Evolutionary conservation across 2,113 vertebrate species (phyloP).

Genomic region (Cromileptes altivelis): DNA sequence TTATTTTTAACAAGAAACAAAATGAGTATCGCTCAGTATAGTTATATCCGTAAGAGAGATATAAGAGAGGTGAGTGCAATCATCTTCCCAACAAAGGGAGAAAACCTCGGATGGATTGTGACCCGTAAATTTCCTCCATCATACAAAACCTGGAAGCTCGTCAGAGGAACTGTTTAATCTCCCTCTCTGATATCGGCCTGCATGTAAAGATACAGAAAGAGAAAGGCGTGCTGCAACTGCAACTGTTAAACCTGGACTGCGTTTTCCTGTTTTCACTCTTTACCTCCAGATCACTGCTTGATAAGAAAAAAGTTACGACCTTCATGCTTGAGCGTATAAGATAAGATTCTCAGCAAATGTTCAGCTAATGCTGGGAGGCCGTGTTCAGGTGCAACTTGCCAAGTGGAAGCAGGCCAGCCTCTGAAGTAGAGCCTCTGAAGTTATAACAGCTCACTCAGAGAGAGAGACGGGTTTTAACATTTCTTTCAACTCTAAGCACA

Average conservation of each 20-base stretch:
- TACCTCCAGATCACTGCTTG: constrained; percentile 14
- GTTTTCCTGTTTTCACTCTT: constrained; percentile 66
- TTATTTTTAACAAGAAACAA: background rate
- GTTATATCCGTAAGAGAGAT: background rate
- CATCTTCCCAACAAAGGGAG: constrained; percentile 11
- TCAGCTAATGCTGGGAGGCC: constrained; percentile 43
- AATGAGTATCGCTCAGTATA: background rate
- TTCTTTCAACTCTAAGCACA: constrained; percentile 56
- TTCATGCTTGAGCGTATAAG: constrained; percentile 36
- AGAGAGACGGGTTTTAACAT: constrained; percentile 50
- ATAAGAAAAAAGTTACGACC: constrained; percentile 40
- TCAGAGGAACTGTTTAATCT: constrained; percentile 68
- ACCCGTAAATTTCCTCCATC: constrained; percentile 37
- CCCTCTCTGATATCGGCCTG: constrained; percentile 46
- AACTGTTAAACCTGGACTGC: constrained; percentile 24
- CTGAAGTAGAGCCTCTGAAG: constrained; percentile 38
- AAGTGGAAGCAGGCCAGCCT: constrained; percentile 65
- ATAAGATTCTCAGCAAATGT: constrained; percentile 49
- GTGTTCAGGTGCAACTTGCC: constrained; percentile 48
- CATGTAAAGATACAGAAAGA: constrained; percentile 27
- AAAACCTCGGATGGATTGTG: constrained; percentile 33
- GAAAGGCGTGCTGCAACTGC: constrained; percentile 23
- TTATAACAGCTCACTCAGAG: constrained; percentile 39
- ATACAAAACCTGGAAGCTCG: constrained; percentile 77
- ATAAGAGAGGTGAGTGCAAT: constrained; percentile 10